A percentile compares a stretch with the other conserved stretches of the same genome.
Conservation (phyloP, 1,140 invertebrate species). For the Magallana angulata region DNA sequence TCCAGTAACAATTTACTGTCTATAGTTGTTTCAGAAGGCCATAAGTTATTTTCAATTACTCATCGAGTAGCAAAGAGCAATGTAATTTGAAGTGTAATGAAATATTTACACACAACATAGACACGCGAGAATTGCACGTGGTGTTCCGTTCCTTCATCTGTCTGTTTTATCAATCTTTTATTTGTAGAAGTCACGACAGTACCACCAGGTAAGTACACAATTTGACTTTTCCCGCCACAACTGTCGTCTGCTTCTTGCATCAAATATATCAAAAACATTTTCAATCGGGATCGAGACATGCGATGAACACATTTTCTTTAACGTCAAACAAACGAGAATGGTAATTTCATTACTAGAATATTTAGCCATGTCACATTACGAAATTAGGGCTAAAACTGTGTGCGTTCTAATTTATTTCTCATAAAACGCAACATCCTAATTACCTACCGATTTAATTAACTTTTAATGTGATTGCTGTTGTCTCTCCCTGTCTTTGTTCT, state of each 20-base stretch:
- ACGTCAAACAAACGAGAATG: slow-evolving; percentile 21
- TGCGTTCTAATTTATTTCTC: slow-evolving; percentile 21
- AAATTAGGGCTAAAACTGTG: background rate
- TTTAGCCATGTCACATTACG: background rate
- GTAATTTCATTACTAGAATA: slow-evolving; percentile 30
- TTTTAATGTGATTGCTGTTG: too few relatives aligned
- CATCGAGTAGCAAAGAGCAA: slow-evolving; percentile 25
- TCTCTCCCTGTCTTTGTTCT: too few relatives aligned
- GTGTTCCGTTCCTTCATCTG: background rate
- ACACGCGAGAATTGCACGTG: background rate
- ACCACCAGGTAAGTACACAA: slow-evolving; percentile 18
- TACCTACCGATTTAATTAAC: too few relatives aligned
- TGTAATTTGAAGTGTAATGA: slow-evolving; percentile 36
- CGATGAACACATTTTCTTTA: slow-evolving; percentile 4
- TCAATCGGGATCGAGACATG: background rate
- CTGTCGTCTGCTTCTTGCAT: slow-evolving; percentile 29
- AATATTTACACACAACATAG: slow-evolving; percentile 26
- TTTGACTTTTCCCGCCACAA: background rate
- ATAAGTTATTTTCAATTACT: slow-evolving; percentile 37
- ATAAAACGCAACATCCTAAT: background rate
- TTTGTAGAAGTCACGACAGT: slow-evolving; percentile 30
- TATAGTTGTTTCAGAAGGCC: slow-evolving; percentile 13
- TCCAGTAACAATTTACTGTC: slow-evolving; percentile 13
- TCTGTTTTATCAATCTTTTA: slow-evolving; percentile 32
- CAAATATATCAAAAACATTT: slow-evolving; percentile 6